These are phyloP conservation scores for Andrena chrysosceles DNA, from an alignment of 2,888 invertebrate species.

Conservation along the genomic window DNA sequence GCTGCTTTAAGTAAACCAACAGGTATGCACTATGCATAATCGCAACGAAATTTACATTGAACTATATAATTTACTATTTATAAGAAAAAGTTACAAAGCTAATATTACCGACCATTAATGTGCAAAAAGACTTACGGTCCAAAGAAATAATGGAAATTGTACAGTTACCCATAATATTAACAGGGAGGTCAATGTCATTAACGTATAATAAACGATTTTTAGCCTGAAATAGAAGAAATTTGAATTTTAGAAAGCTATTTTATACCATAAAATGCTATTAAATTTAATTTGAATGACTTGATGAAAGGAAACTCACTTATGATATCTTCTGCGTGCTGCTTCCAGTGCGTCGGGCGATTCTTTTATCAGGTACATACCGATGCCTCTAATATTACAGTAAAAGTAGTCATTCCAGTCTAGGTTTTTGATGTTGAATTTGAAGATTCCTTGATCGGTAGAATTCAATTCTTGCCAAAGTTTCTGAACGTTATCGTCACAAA, in stretches of 20 bases:
- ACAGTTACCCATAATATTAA: constrained; percentile 64
- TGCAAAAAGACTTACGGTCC: constrained; percentile 23
- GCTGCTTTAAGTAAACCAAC: background rate
- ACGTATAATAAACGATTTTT: constrained; percentile 77
- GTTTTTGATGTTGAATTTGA: constrained; percentile 89
- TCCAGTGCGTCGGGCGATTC: constrained; percentile 91
- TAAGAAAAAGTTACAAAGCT: background rate
- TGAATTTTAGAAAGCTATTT: background rate
- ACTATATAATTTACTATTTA: constrained; percentile 5
- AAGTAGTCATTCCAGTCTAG: constrained; percentile 92
- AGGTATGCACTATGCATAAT: too few species aligned
- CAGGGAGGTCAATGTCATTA: constrained; percentile 52
- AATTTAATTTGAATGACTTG: background rate
- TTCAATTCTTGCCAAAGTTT: constrained; percentile 88
- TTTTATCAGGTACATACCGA: constrained; percentile 91
- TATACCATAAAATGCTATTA: background rate
- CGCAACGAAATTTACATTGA: background rate
- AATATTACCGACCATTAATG: background rate
- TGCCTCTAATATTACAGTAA: constrained; percentile 88
- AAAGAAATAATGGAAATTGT: constrained; percentile 6
- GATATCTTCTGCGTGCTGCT: constrained; percentile 86
- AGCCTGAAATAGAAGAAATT: constrained; percentile 68
- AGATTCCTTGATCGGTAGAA: constrained; percentile 87
- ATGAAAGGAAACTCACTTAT: constrained; percentile 19
- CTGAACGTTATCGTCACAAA: constrained; percentile 87